These are phyloP conservation scores for Sphaeramia orbicularis DNA, from an alignment of 2,797 vertebrate genomes.

Conservation along the genomic window DNA sequence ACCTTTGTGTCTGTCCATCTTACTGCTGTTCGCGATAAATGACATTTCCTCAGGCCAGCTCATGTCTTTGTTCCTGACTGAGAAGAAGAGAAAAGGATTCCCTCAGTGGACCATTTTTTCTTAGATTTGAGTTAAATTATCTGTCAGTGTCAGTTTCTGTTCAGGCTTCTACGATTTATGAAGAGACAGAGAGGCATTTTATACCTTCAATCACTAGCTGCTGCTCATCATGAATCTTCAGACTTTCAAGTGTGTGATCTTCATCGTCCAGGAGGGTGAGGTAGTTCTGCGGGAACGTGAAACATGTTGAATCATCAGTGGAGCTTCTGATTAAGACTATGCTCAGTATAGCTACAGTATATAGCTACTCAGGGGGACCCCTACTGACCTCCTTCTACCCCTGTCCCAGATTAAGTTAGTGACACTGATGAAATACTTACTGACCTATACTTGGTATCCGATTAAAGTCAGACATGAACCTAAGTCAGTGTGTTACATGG, in stretches of 20 bases:
- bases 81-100: slow-evolving; percentile 51
- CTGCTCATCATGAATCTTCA: slow-evolving; percentile 98
- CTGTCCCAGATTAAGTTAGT: no score
- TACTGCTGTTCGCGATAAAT: slow-evolving; percentile 98
- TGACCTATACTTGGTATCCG: neutral
- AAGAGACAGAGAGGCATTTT: neutral
- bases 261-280: slow-evolving; percentile 98
- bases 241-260: slow-evolving; percentile 94
- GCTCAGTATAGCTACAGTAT: neutral
- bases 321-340: neutral
- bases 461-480: neutral
- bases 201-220: slow-evolving; percentile 98
- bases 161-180: neutral
- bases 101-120: neutral
- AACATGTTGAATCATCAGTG: neutral
- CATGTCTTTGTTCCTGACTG: slow-evolving; percentile 99
- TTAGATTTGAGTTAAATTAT: no score
- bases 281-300: slow-evolving; percentile 88
- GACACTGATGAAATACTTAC: neutral
- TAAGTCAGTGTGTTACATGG: no score
- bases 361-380: no score
- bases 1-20: slow-evolving; percentile 99
- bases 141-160: no score
- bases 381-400: no score
- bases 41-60: slow-evolving; percentile 99